These are phyloP conservation scores for Pedionomus torquatus DNA, from an alignment of 2,113 vertebrate species.

Conservation along the genomic window DNA sequence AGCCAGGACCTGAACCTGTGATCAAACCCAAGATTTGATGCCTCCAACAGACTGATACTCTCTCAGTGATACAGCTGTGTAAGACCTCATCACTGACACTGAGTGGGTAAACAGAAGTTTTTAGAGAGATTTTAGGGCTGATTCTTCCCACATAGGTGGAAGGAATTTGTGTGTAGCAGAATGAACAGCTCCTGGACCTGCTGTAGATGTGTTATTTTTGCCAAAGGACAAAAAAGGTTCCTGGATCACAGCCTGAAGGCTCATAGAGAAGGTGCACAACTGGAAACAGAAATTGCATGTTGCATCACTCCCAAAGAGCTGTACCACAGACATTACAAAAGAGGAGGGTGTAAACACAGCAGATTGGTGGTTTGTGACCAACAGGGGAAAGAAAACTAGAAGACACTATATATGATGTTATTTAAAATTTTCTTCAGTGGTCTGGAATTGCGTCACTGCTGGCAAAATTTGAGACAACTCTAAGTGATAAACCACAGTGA, in stretches of 20 bases:
- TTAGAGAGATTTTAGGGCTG: background rate
- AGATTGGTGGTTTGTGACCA: background rate
- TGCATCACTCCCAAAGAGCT: background rate
- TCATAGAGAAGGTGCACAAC: background rate
- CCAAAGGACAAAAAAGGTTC: background rate
- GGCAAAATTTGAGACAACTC: background rate
- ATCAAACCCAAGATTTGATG: background rate
- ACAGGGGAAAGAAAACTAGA: background rate
- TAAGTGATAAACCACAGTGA: background rate
- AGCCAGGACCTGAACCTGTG: background rate
- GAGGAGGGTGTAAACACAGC: background rate
- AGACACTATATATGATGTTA: background rate
- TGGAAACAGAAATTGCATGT: background rate
- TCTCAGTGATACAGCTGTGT: background rate
- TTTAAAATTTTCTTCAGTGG: background rate
- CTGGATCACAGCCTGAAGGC: background rate
- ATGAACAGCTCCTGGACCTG: background rate
- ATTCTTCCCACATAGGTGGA: background rate
- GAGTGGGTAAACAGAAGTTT: background rate
- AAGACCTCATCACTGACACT: background rate
- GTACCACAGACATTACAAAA: background rate
- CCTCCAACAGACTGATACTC: background rate
- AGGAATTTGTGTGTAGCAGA: accelerated
- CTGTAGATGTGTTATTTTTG: background rate
- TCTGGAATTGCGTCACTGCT: background rate